A percentile compares a stretch with the other conserved stretches of the same genome.
These are phyloP conservation scores for Amblyjoppa proteus DNA, from an alignment of 2,888 invertebrate genomes.

Conservation along the genomic window DNA sequence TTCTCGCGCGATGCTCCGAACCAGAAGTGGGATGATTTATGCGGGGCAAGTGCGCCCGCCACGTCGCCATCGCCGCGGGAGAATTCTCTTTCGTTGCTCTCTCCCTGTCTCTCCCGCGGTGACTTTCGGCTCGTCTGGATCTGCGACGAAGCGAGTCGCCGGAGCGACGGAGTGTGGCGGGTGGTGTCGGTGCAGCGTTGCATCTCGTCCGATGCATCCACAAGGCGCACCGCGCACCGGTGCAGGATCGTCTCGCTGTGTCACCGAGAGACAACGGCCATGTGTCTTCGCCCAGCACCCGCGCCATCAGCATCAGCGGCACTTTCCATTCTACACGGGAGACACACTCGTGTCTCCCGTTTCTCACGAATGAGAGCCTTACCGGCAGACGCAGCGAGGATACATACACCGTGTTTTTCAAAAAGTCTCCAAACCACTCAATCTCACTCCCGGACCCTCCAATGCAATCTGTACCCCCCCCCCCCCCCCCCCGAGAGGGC, in stretches of 20 bases:
- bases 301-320: slow-evolving; percentile 38
- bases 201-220: slow-evolving; percentile 33
- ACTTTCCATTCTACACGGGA: slow-evolving; percentile 43
- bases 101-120: slow-evolving; percentile 67
- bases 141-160: slow-evolving; percentile 78
- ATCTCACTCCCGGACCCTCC: slow-evolving; percentile 33
- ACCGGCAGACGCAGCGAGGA: neutral
- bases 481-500: neutral
- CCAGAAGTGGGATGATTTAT: slow-evolving; percentile 81
- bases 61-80: slow-evolving; percentile 77
- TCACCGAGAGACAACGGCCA: slow-evolving; percentile 62
- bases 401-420: slow-evolving; percentile 5
- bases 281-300: slow-evolving; percentile 56
- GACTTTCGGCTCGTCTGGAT: slow-evolving; percentile 66
- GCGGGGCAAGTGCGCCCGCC: slow-evolving; percentile 77
- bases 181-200: slow-evolving; percentile 51
- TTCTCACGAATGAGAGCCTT: slow-evolving; percentile 29
- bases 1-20: slow-evolving; percentile 69
- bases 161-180: slow-evolving; percentile 77
- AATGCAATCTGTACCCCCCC: slow-evolving; percentile 11
- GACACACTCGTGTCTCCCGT: slow-evolving; percentile 11
- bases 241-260: slow-evolving; percentile 49
- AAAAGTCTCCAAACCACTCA: slow-evolving; percentile 8
- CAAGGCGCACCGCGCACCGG: slow-evolving; percentile 17
- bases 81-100: slow-evolving; percentile 75